These are phyloP conservation scores for Ibycter americanus DNA, from an alignment of 2,797 vertebrate genomes.

Conservation along the genomic window DNA sequence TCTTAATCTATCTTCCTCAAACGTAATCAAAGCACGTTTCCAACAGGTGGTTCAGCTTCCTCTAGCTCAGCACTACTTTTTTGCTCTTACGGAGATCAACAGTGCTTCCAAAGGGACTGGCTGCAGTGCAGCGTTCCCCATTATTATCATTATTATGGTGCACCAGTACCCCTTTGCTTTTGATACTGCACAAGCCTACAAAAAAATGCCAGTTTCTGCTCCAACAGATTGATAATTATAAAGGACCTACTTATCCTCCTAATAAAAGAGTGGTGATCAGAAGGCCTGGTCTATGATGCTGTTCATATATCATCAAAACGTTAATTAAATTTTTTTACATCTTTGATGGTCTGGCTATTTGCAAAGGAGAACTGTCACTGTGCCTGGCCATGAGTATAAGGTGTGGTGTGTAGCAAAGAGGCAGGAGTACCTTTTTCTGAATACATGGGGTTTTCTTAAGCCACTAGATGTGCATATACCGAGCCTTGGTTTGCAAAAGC, in stretches of 20 bases:
- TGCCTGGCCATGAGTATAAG: neutral
- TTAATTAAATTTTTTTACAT: slow-evolving; percentile 27
- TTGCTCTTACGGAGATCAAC: neutral
- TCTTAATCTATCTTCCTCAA: neutral
- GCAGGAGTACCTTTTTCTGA: neutral
- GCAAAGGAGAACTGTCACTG: neutral
- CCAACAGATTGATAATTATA: neutral
- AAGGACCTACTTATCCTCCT: neutral
- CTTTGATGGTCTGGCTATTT: neutral
- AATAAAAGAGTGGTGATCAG: neutral
- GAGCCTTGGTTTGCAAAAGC: neutral
- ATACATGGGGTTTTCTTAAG: neutral
- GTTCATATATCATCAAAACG: neutral
- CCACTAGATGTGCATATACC: neutral
- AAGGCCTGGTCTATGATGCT: neutral
- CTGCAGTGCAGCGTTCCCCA: neutral
- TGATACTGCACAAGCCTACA: neutral
- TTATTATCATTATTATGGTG: neutral
- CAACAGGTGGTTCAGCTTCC: neutral
- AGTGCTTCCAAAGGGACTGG: neutral
- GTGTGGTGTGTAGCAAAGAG: neutral
- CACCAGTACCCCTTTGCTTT: neutral
- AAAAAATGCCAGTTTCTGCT: neutral
- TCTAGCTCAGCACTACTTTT: neutral
- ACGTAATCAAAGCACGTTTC: neutral